These are phyloP conservation scores for Erethizon dorsatum DNA, from an alignment of 2,797 vertebrate genomes.

Conservation along the genomic window DNA sequence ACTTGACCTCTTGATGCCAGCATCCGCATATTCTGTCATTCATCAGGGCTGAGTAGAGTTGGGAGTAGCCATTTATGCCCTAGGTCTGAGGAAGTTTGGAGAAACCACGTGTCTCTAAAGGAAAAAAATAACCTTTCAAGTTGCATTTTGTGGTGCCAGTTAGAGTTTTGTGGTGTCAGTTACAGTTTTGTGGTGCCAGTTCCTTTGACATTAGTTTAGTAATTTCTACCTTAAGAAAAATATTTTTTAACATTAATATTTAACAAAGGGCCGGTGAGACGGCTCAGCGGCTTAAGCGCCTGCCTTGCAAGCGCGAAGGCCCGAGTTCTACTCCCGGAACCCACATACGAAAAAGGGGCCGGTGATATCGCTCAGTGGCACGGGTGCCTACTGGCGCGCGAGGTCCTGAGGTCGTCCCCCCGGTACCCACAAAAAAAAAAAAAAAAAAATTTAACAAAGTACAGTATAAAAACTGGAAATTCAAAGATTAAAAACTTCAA, in stretches of 20 bases:
- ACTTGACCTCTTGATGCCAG: neutral
- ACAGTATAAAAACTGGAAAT: neutral
- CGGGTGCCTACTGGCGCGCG: no score
- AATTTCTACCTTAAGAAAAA: neutral
- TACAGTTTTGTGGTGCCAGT: neutral
- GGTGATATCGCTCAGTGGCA: no score
- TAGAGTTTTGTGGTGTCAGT: neutral
- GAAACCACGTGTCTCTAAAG: neutral
- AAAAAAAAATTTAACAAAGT: neutral
- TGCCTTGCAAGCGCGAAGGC: no score
- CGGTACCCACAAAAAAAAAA: no score
- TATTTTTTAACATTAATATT: neutral
- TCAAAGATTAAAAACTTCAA: neutral
- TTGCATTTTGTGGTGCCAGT: neutral
- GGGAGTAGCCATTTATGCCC: neutral
- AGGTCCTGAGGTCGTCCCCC: no score
- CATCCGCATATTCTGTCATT: neutral
- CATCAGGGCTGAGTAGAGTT: neutral
- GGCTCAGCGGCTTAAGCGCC: no score
- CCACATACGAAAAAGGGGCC: no score
- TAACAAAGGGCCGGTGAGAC: no score
- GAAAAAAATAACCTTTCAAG: neutral
- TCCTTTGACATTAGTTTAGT: neutral
- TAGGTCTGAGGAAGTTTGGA: neutral
- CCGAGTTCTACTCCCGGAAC: no score